These are phyloP conservation scores for Podarcis siculus DNA, from an alignment of 2,797 vertebrate genomes.

Conservation along the genomic window DNA sequence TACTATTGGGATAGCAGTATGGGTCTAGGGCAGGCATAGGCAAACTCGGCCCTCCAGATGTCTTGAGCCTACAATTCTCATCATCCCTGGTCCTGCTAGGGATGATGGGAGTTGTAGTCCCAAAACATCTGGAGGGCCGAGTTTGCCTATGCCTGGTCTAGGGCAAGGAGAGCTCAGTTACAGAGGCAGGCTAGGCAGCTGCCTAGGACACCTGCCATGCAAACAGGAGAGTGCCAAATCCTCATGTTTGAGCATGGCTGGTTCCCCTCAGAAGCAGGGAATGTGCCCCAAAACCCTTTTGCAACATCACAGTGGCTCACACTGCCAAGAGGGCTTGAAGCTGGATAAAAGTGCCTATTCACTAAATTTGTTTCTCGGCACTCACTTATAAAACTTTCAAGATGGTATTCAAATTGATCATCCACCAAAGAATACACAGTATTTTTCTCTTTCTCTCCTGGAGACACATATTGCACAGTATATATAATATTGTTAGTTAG, in stretches of 20 bases:
- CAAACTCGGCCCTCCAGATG: no score
- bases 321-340: not conserved
- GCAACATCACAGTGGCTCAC: not conserved
- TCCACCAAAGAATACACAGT: constrained; percentile 38
- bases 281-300: not conserved
- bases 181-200: not conserved
- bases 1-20: not conserved
- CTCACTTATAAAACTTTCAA: constrained; percentile 52
- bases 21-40: no score
- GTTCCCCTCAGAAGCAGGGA: not conserved
- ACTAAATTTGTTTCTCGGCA: constrained; percentile 46
- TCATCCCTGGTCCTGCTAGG: no score
- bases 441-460: not conserved
- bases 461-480: constrained; percentile 34
- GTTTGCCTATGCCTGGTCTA: no score
- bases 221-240: not conserved
- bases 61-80: no score
- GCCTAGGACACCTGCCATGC: not conserved
- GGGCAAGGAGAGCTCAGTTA: not conserved
- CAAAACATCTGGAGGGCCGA: no score
- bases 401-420: constrained; percentile 43
- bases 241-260: not conserved
- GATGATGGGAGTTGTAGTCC: no score
- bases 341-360: constrained; percentile 27
- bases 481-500: constrained; percentile 53